Evolutionary conservation across 2,113 vertebrate species (phyloP).

Genomic region (Microcebus murinus): DNA sequence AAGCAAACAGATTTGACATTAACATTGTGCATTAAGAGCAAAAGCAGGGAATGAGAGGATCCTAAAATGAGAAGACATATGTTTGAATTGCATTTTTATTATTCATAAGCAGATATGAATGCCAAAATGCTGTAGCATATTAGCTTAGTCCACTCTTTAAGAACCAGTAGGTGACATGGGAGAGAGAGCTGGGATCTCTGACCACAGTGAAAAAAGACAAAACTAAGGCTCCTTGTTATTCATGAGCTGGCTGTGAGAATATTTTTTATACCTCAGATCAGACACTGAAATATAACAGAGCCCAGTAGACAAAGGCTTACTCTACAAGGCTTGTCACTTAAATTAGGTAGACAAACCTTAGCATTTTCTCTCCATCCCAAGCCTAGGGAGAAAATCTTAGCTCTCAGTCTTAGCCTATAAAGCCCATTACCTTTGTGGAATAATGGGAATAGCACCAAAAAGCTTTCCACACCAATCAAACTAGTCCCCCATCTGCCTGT

Average conservation of each 20-base stretch:
- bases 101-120: constrained; percentile 60
- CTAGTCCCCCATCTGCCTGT: not conserved
- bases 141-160: not conserved
- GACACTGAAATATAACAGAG: not conserved
- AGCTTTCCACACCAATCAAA: not conserved
- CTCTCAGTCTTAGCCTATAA: not conserved
- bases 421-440: not conserved
- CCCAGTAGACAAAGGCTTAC: not conserved
- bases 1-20: constrained; percentile 70
- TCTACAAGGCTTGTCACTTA: not conserved
- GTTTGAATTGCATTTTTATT: constrained; percentile 68
- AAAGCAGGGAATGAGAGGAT: constrained; percentile 28
- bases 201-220: not conserved
- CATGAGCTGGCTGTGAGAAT: not conserved
- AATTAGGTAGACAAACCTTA: not conserved
- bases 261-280: constrained; percentile 24
- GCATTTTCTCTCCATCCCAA: not conserved
- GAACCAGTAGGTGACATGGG: not conserved
- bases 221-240: not conserved
- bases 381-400: not conserved
- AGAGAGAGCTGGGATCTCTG: not conserved
- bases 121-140: constrained; percentile 29
- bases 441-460: not conserved
- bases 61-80: constrained; percentile 60
- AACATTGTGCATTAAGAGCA: constrained; percentile 58